phyloP scores from a whole-genome alignment of 2,888 invertebrate genomes.

The Euclidia mi region DNA sequence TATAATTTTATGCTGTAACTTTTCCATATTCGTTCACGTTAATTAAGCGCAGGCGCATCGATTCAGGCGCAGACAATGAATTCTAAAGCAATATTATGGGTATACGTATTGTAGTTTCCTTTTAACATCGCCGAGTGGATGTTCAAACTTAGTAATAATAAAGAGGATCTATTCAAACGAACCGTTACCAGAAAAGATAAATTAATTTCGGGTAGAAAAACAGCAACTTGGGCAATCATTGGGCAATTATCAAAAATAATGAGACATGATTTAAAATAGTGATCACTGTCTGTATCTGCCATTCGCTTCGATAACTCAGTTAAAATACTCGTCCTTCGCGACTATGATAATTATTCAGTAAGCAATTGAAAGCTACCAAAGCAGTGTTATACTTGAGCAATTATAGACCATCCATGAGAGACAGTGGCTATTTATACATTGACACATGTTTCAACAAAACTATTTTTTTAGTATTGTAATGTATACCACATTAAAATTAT shows the following conservation, averaged over 20 bases:
- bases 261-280: background rate
- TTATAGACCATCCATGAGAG: too few species aligned
- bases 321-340: too few species aligned
- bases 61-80: slow-evolving; percentile 18
- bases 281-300: background rate
- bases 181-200: slow-evolving; percentile 16
- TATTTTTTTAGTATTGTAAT: too few species aligned
- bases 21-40: slow-evolving; percentile 10
- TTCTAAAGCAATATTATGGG: slow-evolving; percentile 21
- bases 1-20: slow-evolving; percentile 3
- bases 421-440: too few species aligned
- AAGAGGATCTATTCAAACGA: slow-evolving; percentile 24
- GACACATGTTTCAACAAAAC: too few species aligned
- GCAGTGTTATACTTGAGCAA: too few species aligned
- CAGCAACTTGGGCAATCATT: slow-evolving; percentile 16
- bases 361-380: too few species aligned
- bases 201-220: slow-evolving; percentile 21
- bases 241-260: background rate
- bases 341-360: too few species aligned
- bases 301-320: too few species aligned
- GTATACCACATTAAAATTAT: too few species aligned
- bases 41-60: slow-evolving; percentile 17
- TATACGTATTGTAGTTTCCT: slow-evolving; percentile 24
- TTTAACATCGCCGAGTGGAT: slow-evolving; percentile 23
- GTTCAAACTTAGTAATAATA: slow-evolving; percentile 35